Evolutionary conservation across 2,113 vertebrate species (phyloP).

Genomic region (Hydrolagus affinis): DNA sequence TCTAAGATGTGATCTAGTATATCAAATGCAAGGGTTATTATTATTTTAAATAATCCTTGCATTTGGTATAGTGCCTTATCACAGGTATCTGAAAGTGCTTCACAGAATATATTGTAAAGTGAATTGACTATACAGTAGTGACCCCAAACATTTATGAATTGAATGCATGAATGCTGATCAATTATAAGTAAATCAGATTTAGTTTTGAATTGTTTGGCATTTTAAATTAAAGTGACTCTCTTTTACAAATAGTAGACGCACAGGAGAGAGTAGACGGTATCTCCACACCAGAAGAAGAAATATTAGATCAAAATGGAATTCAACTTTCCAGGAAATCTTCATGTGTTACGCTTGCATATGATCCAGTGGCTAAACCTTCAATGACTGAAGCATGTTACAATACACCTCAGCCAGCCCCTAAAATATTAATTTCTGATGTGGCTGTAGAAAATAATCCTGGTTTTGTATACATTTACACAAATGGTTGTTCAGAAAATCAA

Average conservation of each 20-base stretch:
- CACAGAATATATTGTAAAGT: not conserved
- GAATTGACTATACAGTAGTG: not conserved
- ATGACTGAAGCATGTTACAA: not conserved
- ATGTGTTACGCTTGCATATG: not conserved
- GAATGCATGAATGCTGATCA: not conserved
- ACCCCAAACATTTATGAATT: too few relatives aligned
- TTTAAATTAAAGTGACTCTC: not conserved
- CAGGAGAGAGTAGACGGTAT: not conserved
- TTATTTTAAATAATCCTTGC: too few relatives aligned
- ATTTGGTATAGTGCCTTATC: too few relatives aligned
- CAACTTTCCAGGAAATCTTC: too few relatives aligned
- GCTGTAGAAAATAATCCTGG: not conserved
- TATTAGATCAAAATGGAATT: not conserved
- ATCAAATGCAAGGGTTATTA: too few relatives aligned
- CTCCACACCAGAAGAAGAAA: not conserved
- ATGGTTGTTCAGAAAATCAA: not conserved
- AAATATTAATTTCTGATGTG: not conserved
- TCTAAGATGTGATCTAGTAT: too few relatives aligned
- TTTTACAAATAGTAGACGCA: not conserved
- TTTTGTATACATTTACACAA: constrained; percentile 25
- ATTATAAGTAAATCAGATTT: not conserved
- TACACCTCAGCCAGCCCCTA: not conserved
- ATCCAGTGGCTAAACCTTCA: not conserved
- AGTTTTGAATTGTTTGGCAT: not conserved
- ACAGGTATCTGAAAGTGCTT: not conserved